phyloP scores from a whole-genome alignment of 2,888 invertebrate genomes.

The Anaspis maculata region DNA sequence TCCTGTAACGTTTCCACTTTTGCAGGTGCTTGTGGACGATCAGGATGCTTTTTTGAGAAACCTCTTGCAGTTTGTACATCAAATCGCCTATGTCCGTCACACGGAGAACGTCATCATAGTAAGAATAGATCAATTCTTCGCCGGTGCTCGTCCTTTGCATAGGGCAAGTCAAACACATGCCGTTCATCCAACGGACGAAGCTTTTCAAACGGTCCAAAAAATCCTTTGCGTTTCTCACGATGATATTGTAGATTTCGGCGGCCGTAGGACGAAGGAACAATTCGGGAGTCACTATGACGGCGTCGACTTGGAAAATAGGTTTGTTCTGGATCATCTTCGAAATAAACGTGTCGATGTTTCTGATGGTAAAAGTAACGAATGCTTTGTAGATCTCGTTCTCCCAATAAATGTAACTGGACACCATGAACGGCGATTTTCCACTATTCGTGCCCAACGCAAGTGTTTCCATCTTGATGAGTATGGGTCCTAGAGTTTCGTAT shows the following conservation, averaged over 20 bases:
- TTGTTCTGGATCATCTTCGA: constrained; percentile 43
- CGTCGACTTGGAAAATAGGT: constrained; percentile 71
- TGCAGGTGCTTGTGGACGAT: constrained; percentile 53
- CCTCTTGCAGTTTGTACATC: constrained; percentile 57
- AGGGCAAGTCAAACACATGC: constrained; percentile 66
- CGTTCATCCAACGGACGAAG: constrained; percentile 81
- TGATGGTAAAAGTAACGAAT: constrained; percentile 56
- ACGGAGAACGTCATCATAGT: constrained; percentile 69
- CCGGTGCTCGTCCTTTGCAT: constrained; percentile 52
- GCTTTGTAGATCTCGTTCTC: constrained; percentile 69
- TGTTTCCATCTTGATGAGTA: constrained; percentile 78
- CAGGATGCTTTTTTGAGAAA: constrained; percentile 56
- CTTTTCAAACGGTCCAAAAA: constrained; percentile 65
- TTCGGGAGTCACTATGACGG: constrained; percentile 64
- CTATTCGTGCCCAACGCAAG: constrained; percentile 72
- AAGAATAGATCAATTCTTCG: constrained; percentile 59
- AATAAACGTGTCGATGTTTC: constrained; percentile 65
- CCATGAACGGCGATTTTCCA: constrained; percentile 65
- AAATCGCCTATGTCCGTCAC: constrained; percentile 63
- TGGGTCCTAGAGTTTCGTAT: constrained; percentile 74
- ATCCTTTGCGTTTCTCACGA: constrained; percentile 66
- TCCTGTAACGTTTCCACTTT: constrained; percentile 67
- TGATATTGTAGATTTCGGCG: constrained; percentile 68
- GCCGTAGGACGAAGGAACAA: constrained; percentile 67
- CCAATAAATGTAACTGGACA: constrained; percentile 71